Evolutionary conservation across 2,113 vertebrate species (phyloP), one percentile per base, ranked within the genome.

Genomic region (Ctenomys sociabilis): DNA sequence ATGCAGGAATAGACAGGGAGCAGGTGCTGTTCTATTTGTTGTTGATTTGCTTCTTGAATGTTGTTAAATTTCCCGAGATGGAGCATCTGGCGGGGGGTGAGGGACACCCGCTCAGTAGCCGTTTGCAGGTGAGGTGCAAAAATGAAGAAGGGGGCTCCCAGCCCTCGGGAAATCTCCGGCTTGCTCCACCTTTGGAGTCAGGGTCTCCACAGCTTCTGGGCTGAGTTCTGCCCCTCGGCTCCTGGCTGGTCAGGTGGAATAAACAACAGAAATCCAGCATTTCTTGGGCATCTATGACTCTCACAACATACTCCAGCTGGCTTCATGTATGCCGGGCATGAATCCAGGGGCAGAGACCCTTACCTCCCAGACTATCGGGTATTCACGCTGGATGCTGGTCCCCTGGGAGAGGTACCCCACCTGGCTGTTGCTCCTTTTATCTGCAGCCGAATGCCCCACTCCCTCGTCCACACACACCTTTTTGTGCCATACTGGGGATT

Each of bases 341-440:
- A 3, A 0, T 37, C 40, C 16, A 32, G 85, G 37, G 22, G 1
- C 22, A 70, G 32, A 16, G 12, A 52, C 1, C 5, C 73, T 59
- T 28, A 66, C 77, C 30, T 43, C 6, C 40, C 26, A 32, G 93
- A 13, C 14, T 28, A 7, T 13, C 14, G n/a, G 24, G 26, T 24
- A 9, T 75, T 14, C 72, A 85, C 40, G 0, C 1, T 1, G 22
- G 5, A 2, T 1, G 1, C 35, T 16, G 1, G 12, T 4, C 8
- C 21, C 8, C 0, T 17, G n/a, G 43, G 63, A 91, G 68, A 43
- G 0, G 30, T 1, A 0, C 28, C 45, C 13, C 12, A 40, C 14
- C 8, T 1, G 1, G 0, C 2, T 28, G 7, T 3, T 37, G 11
- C 17, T 7, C 19, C 52, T 61, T 73, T 61, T 30, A 22, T 4